Conservation (phyloP, 2,888 invertebrate genomes). For the Axea sp. region DNA sequence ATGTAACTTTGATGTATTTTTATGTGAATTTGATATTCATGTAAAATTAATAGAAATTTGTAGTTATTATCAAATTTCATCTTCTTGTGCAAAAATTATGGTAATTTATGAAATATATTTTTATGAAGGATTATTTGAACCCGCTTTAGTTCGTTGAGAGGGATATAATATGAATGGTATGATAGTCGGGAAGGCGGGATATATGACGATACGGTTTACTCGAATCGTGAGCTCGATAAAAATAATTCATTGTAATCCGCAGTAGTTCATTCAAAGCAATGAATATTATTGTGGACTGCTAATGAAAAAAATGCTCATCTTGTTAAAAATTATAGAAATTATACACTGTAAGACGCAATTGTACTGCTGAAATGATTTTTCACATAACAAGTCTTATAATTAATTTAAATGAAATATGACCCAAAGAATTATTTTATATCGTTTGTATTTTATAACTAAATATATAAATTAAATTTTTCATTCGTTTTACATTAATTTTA, state of each 20-base stretch:
- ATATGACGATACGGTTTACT: conserved; percentile 44
- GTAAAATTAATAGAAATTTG: conserved; percentile 17
- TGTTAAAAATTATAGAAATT: conserved; percentile 13
- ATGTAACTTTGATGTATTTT: too few species aligned
- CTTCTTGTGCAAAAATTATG: conserved; percentile 23
- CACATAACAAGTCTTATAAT: too few species aligned
- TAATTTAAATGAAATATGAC: too few species aligned
- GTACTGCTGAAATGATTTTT: too few species aligned
- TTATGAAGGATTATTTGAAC: conserved; percentile 31
- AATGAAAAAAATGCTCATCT: conserved; percentile 42
- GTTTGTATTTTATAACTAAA: too few species aligned
- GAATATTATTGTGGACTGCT: conserved; percentile 38
- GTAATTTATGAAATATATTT: conserved; percentile 26
- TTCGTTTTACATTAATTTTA: too few species aligned
- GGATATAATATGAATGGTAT: conserved; percentile 25
- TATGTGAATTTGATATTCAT: too few species aligned
- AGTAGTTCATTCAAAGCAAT: conserved; percentile 36
- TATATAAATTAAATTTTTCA: too few species aligned
- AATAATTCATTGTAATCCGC: conserved; percentile 44
- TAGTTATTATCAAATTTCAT: conserved; percentile 10
- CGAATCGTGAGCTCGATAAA: conserved; percentile 46
- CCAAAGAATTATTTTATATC: too few species aligned
- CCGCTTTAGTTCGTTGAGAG: conserved; percentile 38
- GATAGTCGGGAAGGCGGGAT: conserved; percentile 44
- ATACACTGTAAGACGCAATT: conserved; percentile 8